phyloP scores from a whole-genome alignment of 1,140 invertebrate species.

The Hestina assimilis region DNA sequence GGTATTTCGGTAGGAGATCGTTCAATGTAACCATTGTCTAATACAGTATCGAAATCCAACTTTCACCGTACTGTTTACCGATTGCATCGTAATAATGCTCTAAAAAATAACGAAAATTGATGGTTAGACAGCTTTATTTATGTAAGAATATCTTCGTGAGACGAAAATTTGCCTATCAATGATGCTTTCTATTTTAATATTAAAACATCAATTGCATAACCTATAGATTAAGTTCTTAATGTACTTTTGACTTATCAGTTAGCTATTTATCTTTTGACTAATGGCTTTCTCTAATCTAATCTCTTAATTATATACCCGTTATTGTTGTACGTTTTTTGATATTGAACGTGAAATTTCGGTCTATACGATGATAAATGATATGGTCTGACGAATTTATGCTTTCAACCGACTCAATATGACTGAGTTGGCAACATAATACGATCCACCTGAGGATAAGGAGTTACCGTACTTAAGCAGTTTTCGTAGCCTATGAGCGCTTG shows the following conservation, averaged over 20 bases:
- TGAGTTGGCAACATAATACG: too few species aligned
- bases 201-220: conserved; percentile 17
- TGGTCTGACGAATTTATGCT: too few species aligned
- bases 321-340: conserved; percentile 15
- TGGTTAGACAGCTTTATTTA: conserved; percentile 52
- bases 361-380: too few species aligned
- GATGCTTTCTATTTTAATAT: conserved; percentile 28
- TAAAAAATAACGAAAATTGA: conserved; percentile 55
- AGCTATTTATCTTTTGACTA: conserved; percentile 35
- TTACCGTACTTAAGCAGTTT: too few species aligned
- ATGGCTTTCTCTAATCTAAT: conserved; percentile 33
- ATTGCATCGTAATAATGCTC: conserved; percentile 41
- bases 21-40: conserved; percentile 49
- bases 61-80: conserved; percentile 60
- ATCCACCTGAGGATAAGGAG: too few species aligned
- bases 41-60: conserved; percentile 60
- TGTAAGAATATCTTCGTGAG: conserved; percentile 54
- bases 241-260: conserved; percentile 29
- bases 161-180: conserved; percentile 20
- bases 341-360: conserved; percentile 12
- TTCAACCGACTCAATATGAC: too few species aligned
- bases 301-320: conserved; percentile 31
- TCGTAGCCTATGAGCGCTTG: too few species aligned
- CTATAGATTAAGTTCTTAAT: conserved; percentile 26
- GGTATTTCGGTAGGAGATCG: conserved; percentile 17